Percentiles rank a stretch among this genome's conserved stretches.
phyloP scores from a whole-genome alignment of 2,888 invertebrate species.

The Pecten maximus region DNA sequence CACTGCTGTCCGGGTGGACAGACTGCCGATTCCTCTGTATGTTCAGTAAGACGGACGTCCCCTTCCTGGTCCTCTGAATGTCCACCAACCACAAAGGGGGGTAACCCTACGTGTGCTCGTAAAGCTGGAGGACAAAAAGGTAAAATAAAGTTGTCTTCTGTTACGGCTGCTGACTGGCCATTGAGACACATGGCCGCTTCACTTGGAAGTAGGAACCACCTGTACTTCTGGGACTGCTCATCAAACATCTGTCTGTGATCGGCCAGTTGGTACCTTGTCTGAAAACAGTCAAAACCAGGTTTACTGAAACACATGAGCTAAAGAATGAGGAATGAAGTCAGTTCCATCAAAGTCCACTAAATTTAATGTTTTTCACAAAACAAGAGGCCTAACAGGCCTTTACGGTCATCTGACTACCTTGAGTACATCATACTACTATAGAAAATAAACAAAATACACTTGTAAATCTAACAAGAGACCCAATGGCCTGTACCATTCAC shows the following conservation, averaged over 20 bases:
- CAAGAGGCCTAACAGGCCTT: no score
- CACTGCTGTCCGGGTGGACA: not conserved
- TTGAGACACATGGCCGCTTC: conserved; percentile 87
- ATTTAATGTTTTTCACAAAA: no score
- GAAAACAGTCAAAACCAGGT: conserved; percentile 40
- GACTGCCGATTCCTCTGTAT: not conserved
- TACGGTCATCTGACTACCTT: no score
- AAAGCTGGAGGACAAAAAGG: conserved; percentile 69
- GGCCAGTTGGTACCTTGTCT: conserved; percentile 80
- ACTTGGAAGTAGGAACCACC: conserved; percentile 95
- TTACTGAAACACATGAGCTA: no score
- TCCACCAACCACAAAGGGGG: conserved; percentile 48
- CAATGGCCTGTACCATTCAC: no score
- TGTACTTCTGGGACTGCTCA: conserved; percentile 87
- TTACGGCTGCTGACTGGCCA: conserved; percentile 39
- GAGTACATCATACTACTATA: no score
- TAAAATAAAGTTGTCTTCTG: conserved; percentile 46
- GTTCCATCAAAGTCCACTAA: no score
- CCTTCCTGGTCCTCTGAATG: conserved; percentile 27
- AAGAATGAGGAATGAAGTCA: no score
- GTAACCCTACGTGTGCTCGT: conserved; percentile 57
- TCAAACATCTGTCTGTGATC: conserved; percentile 90
- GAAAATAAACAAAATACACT: no score
- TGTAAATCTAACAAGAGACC: no score
- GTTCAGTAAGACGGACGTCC: not conserved